Evolutionary conservation across 92 coral and sea anemone species (phyloP), one percentile per base, ranked within the genome.

Genomic region (Paragorgia papillata): DNA sequence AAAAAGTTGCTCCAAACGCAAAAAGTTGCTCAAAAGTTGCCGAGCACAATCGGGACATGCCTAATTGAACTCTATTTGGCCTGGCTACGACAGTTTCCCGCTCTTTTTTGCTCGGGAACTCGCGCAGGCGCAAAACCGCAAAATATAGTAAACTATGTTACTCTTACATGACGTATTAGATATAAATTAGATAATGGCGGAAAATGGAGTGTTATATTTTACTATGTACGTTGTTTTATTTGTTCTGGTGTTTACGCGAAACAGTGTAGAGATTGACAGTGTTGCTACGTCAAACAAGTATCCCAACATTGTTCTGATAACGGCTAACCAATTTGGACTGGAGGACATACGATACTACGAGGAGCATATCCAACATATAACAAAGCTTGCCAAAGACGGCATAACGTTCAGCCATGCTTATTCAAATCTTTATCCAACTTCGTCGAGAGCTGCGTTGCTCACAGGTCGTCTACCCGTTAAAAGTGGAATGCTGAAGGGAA

Each of bases 401-500:
- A 86, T 86, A 17, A 55, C 56, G 20, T 91, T 93, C 51, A 83
- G 87, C 13, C 91, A 96, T 51, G 91, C 89, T 85, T 93, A 93
- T 63, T 62, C 88, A 3, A 89, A 93, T 20, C 83, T 92, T 0
- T 86, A 90, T 8, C 87, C 90, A 29, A 68, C 84, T n/a, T 80
- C 97, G 0, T 80, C 97, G 12, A 84, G 96, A 21, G 91, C 97
- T 4, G 87, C 97, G 3, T 81, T 90, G 44, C 82, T 93, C 49
- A 90, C 97, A 17, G 97, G 97, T 40, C 85, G 84, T 48, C 46
- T 93, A n/a, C 97, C 97, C 10, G 85, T 90, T 57, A 84, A 90
- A 76, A 93, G 91, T 37, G 97, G 97, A 40, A 93, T 90, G 62
- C 69, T 93, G 54, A 88, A 86, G 62, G 92, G 97, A 57, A 90